Conservation (phyloP, 2,797 vertebrate genomes). For the Monodelphis domestica region DNA sequence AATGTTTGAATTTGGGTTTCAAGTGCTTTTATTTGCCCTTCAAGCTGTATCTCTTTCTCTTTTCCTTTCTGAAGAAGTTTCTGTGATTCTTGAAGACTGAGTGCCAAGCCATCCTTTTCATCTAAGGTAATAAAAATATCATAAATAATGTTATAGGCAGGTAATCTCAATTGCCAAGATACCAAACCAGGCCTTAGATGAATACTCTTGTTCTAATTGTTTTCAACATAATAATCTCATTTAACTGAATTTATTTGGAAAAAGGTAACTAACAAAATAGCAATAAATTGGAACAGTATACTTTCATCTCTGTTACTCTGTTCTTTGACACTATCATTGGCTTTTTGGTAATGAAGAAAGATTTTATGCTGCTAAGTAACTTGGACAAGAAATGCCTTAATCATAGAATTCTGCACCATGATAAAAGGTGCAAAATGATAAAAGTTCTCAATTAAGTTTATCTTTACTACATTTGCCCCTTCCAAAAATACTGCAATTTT, state of each 20-base stretch:
- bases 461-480: neutral
- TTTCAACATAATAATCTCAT: slow-evolving; percentile 33
- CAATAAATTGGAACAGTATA: neutral
- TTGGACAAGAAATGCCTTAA: slow-evolving; percentile 46
- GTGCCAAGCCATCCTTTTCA: slow-evolving; percentile 92
- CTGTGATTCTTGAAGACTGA: slow-evolving; percentile 92
- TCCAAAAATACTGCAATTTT: neutral
- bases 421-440: slow-evolving; percentile 5
- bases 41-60: slow-evolving; percentile 90
- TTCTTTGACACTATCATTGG: no score
- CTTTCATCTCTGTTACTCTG: neutral
- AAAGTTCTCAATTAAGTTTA: neutral
- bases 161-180: neutral
- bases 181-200: neutral
- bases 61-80: slow-evolving; percentile 90
- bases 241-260: slow-evolving; percentile 37
- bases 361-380: slow-evolving; percentile 42
- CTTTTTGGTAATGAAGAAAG: slow-evolving; percentile 7
- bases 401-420: slow-evolving; percentile 27
- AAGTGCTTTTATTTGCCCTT: slow-evolving; percentile 90
- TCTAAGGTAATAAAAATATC: slow-evolving; percentile 84
- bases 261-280: slow-evolving; percentile 31
- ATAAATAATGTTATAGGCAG: slow-evolving; percentile 17
- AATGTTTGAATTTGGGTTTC: slow-evolving; percentile 91
- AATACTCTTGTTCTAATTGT: slow-evolving; percentile 14